phyloP scores from a whole-genome alignment of 2,888 invertebrate species.

The Andricus quercusramuli region DNA sequence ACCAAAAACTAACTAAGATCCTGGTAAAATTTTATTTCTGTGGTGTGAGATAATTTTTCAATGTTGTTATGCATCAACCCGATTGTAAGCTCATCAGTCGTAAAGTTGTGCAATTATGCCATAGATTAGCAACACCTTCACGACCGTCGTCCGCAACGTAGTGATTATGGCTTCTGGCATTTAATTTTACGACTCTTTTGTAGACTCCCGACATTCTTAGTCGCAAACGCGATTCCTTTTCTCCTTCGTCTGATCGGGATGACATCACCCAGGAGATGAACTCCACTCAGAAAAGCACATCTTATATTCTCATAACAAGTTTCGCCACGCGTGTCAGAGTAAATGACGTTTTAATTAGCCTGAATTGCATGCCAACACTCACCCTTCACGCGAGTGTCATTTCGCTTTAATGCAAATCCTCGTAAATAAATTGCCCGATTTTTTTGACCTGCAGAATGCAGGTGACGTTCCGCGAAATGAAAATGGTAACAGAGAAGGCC shows the following conservation, averaged over 20 bases:
- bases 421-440: neutral
- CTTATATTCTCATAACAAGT: conserved; percentile 1
- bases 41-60: conserved; percentile 10
- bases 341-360: conserved; percentile 3
- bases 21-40: neutral
- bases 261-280: conserved; percentile 22
- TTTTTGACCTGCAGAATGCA: neutral
- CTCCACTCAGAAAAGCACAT: neutral
- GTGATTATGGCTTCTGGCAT: conserved; percentile 1
- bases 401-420: neutral
- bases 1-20: no score
- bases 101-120: conserved; percentile 19
- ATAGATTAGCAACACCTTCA: conserved; percentile 16
- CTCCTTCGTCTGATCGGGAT: neutral
- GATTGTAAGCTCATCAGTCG: conserved; percentile 5
- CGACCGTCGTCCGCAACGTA: neutral
- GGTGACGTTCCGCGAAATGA: neutral
- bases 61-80: conserved; percentile 7
- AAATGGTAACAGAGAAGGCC: neutral
- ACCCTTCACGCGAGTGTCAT: neutral
- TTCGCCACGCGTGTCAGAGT: neutral
- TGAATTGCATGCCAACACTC: neutral
- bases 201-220: neutral
- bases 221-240: neutral
- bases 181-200: conserved; percentile 35